Percentiles rank a stretch among this genome's conserved stretches.
These are phyloP conservation scores for Urocitellus parryii DNA, from an alignment of 2,113 vertebrate genomes.

Conservation along the genomic window DNA sequence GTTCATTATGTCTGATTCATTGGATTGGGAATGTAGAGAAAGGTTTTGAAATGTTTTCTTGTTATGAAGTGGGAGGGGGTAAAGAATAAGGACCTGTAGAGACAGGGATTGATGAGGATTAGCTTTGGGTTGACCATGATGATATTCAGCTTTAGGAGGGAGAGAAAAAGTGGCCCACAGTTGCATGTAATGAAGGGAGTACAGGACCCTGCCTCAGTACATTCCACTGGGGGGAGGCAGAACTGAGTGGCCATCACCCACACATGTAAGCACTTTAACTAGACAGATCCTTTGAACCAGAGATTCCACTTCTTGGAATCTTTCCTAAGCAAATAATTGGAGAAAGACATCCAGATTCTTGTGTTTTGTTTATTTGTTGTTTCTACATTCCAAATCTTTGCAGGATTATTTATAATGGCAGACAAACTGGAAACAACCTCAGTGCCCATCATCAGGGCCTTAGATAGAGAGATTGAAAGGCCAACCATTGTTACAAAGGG, in stretches of 20 bases:
- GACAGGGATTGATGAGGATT: background rate
- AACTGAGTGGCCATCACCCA: background rate
- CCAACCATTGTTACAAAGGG: background rate
- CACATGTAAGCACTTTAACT: background rate
- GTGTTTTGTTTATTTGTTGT: no score
- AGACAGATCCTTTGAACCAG: background rate
- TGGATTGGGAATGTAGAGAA: background rate
- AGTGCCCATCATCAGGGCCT: background rate
- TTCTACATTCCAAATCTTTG: background rate
- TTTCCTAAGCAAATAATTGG: slow-evolving; percentile 22
- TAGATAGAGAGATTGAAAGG: background rate
- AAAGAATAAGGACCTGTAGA: background rate
- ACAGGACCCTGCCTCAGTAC: background rate
- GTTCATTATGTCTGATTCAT: background rate
- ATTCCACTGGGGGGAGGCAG: background rate
- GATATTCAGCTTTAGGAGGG: background rate
- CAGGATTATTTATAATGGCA: background rate
- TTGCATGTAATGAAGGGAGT: background rate
- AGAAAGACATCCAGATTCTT: background rate
- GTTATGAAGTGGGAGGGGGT: background rate
- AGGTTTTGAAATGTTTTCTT: background rate
- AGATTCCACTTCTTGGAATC: background rate
- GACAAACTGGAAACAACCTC: background rate
- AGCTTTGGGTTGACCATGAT: background rate
- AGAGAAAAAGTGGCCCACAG: background rate